phyloP scores from a whole-genome alignment of 2,888 invertebrate species.

The Lithophane socia region DNA sequence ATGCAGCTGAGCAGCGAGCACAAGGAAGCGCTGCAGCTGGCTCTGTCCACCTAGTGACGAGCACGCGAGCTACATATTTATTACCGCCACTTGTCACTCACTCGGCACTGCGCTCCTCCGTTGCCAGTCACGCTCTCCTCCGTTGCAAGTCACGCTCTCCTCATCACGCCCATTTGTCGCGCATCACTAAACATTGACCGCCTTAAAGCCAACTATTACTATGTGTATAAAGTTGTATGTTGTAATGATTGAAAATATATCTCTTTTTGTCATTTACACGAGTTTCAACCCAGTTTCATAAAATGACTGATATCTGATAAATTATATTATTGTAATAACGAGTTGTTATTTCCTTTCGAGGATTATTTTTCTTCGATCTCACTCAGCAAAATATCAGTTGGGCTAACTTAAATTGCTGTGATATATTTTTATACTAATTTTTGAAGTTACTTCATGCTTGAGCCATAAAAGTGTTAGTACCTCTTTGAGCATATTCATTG shows the following conservation, averaged over 20 bases:
- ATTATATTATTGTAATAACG: conserved; percentile 72
- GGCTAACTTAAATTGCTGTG: conserved; percentile 88
- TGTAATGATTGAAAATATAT: conserved; percentile 63
- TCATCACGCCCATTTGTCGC: conserved; percentile 64
- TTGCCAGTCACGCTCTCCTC: conserved; percentile 71
- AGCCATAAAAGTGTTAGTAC: conserved; percentile 76
- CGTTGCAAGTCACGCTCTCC: conserved; percentile 70
- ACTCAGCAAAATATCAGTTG: conserved; percentile 76
- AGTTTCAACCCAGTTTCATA: conserved; percentile 64
- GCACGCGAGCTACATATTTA: conserved; percentile 43
- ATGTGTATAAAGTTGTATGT: conserved; percentile 64
- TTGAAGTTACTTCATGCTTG: conserved; percentile 79
- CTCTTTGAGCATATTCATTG: conserved; percentile 74
- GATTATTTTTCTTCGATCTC: conserved; percentile 72
- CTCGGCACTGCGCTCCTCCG: conserved; percentile 66
- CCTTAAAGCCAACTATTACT: conserved; percentile 67
- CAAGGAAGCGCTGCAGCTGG: conserved; percentile 95
- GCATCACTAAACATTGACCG: conserved; percentile 66
- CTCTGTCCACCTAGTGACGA: conserved; percentile 88
- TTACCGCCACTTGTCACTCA: conserved; percentile 56
- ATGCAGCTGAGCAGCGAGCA: conserved; percentile 94
- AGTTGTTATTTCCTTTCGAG: conserved; percentile 68
- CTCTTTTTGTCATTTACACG: conserved; percentile 64
- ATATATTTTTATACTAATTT: conserved; percentile 88
- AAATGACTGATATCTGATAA: conserved; percentile 73